Evolutionary conservation across 2,888 invertebrate genomes (phyloP).

Genomic region (Drosophila diplacantha): DNA sequence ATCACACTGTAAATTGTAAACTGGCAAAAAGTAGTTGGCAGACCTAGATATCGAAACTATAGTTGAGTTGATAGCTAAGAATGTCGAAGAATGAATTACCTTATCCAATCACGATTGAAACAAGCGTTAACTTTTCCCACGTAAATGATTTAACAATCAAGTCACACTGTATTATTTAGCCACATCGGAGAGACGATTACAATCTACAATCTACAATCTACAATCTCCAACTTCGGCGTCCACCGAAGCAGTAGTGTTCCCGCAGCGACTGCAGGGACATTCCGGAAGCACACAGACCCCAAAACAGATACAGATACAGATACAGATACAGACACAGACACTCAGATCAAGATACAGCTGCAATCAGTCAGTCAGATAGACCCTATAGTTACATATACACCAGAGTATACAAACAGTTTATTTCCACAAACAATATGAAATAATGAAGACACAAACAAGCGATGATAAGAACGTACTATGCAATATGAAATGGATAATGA

Average conservation of each 20-base stretch:
- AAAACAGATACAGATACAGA: slow-evolving; percentile 21
- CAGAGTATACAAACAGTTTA: slow-evolving; percentile 29
- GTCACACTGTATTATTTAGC: slow-evolving; percentile 47
- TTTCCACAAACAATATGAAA: slow-evolving; percentile 38
- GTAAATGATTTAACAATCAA: slow-evolving; percentile 57
- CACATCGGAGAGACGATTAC: slow-evolving; percentile 37
- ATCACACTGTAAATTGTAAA: slow-evolving; percentile 62
- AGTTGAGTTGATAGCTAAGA: slow-evolving; percentile 29
- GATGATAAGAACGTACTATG: slow-evolving; percentile 40
- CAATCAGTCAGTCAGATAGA: slow-evolving; percentile 18
- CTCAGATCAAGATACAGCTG: slow-evolving; percentile 13
- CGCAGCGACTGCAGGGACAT: slow-evolving; percentile 7
- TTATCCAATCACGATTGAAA: slow-evolving; percentile 40
- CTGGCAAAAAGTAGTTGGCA: slow-evolving; percentile 50
- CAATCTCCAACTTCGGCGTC: slow-evolving; percentile 30
- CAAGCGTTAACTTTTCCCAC: slow-evolving; percentile 71
- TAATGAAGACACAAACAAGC: slow-evolving; percentile 39
- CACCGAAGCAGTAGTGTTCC: slow-evolving; percentile 28
- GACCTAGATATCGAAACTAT: slow-evolving; percentile 28
- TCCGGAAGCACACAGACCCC: slow-evolving; percentile 12
- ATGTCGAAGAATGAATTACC: slow-evolving; percentile 10
- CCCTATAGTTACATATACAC: slow-evolving; percentile 36
- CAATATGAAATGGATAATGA: slow-evolving; percentile 42
- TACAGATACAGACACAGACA: slow-evolving; percentile 25
- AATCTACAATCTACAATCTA: slow-evolving; percentile 36